These are phyloP conservation scores for Drosophila kohkoa DNA, from an alignment of 1,140 invertebrate genomes.

Conservation along the genomic window DNA sequence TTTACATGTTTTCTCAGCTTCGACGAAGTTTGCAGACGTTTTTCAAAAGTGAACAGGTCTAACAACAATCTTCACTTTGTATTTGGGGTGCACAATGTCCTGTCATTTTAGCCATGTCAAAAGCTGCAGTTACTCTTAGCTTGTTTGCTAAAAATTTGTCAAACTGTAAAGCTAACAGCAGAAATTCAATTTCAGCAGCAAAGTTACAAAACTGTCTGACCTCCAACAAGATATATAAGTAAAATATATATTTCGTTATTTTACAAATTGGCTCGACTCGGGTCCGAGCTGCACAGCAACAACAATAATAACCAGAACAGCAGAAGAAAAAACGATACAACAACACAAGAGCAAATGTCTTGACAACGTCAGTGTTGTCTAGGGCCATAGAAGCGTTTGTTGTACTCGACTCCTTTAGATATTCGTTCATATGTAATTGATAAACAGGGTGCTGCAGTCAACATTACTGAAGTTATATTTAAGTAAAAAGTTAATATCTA, in stretches of 20 bases:
- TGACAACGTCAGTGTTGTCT: conserved; percentile 63
- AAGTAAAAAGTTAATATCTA: too few relatives aligned
- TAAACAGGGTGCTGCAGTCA: conserved; percentile 18
- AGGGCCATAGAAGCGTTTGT: conserved; percentile 36
- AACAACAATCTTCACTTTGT: not conserved
- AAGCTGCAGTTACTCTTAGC: conserved; percentile 63
- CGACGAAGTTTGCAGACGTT: too few relatives aligned
- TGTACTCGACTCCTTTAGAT: conserved; percentile 3
- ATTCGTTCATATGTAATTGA: not conserved
- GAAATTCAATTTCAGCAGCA: conserved; percentile 75
- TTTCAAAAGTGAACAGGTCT: not conserved
- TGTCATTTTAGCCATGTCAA: conserved; percentile 36
- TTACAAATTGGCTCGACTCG: conserved; percentile 76
- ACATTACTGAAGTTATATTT: not conserved
- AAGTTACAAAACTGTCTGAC: conserved; percentile 59
- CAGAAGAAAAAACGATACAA: conserved; percentile 52
- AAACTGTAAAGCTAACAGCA: conserved; percentile 69
- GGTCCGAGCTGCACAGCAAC: conserved; percentile 36
- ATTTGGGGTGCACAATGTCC: conserved; percentile 20
- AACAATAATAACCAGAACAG: conserved; percentile 33
- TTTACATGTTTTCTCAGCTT: too few relatives aligned
- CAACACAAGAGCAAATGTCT: conserved; percentile 42
- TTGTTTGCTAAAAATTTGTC: conserved; percentile 69
- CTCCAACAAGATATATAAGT: conserved; percentile 59
- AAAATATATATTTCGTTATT: conserved; percentile 52